Evolutionary conservation across 2,797 vertebrate species (phyloP).

Genomic region (Echeneis naucrates): DNA sequence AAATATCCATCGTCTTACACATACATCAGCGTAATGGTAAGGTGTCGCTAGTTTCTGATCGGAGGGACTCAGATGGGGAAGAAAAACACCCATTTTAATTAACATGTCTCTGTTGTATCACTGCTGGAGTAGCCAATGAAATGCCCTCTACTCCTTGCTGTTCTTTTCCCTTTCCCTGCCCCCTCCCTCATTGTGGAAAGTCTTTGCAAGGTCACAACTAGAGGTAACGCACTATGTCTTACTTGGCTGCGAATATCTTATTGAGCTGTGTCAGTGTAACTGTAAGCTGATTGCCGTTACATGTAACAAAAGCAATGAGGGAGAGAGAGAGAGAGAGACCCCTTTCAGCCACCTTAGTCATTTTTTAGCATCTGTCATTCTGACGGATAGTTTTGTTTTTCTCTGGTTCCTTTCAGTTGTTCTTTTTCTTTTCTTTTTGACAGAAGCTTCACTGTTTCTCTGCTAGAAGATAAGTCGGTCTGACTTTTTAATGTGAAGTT

Average conservation of each 20-base stretch:
- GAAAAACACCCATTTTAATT: slow-evolving; percentile 14
- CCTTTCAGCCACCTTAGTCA: background rate
- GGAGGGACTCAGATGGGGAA: slow-evolving; percentile 16
- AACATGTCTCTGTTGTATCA: slow-evolving; percentile 15
- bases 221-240: background rate
- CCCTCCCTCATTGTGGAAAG: background rate
- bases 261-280: background rate
- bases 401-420: background rate
- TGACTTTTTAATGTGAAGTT: background rate
- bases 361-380: too few relatives aligned
- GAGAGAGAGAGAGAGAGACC: too few relatives aligned
- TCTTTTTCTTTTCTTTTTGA: background rate
- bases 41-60: slow-evolving; percentile 12
- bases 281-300: background rate
- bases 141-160: slow-evolving; percentile 4
- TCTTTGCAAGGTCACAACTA: background rate
- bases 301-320: background rate
- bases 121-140: slow-evolving; percentile 36
- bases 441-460: background rate
- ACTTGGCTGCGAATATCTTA: background rate
- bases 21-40: background rate
- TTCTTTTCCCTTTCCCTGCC: background rate
- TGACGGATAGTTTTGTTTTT: background rate
- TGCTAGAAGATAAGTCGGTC: too few relatives aligned
- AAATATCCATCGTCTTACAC: slow-evolving; percentile 15